Evolutionary conservation across 2,113 vertebrate genomes (phyloP).

Genomic region (Alouatta palliata): DNA sequence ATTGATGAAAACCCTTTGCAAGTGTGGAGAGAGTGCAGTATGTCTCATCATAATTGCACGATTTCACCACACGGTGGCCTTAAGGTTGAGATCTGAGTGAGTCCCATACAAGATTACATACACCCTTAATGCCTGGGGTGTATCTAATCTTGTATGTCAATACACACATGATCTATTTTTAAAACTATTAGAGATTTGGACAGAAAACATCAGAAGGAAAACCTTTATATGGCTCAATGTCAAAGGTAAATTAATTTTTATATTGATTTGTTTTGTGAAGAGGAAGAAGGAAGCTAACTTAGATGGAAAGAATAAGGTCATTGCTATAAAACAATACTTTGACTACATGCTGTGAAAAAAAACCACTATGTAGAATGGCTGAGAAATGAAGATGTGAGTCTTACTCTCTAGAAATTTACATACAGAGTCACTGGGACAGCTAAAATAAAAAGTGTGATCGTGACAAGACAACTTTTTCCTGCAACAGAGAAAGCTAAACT

Average conservation of each 20-base stretch:
- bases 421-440: neutral
- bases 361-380: neutral
- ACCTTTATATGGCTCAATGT: neutral
- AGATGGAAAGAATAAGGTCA: neutral
- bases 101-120: too few relatives aligned
- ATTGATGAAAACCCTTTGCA: neutral
- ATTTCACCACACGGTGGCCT: neutral
- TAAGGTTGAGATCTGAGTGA: neutral
- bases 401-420: neutral
- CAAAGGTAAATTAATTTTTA: constrained; percentile 15
- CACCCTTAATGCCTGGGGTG: neutral
- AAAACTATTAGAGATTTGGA: neutral
- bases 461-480: neutral
- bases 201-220: neutral
- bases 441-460: neutral
- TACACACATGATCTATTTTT: neutral
- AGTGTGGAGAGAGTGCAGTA: neutral
- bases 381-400: neutral
- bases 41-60: neutral
- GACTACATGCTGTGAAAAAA: neutral
- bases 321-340: neutral
- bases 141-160: neutral
- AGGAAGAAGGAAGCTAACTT: neutral
- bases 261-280: neutral
- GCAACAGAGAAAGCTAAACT: neutral